phyloP scores from a whole-genome alignment of 2,797 vertebrate species.

The Steatocranus sp. region DNA sequence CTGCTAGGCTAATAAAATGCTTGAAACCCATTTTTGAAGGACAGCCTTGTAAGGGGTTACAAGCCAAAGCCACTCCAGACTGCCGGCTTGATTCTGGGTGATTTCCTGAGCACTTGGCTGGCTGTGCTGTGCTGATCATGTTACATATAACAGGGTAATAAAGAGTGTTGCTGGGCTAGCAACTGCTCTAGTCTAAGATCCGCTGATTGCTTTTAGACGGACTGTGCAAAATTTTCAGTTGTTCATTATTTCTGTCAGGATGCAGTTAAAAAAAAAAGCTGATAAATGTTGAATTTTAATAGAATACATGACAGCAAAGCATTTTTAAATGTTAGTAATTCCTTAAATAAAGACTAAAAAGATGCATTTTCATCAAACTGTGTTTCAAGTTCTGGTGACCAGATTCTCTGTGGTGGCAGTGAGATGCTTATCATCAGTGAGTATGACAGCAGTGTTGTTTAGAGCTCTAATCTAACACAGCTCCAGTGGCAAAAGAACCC shows the following conservation, averaged over 20 bases:
- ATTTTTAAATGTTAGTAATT: not conserved
- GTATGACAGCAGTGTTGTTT: not conserved
- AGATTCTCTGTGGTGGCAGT: not conserved
- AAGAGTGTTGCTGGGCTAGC: slow-evolving; percentile 29
- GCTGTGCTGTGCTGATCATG: slow-evolving; percentile 48
- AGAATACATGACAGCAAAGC: not conserved
- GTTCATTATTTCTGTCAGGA: slow-evolving; percentile 12
- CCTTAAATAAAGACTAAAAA: not conserved
- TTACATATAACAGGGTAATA: slow-evolving; percentile 45
- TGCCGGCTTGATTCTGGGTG: slow-evolving; percentile 19
- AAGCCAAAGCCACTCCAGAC: slow-evolving; percentile 44
- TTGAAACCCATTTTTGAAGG: slow-evolving; percentile 46
- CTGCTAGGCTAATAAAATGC: slow-evolving; percentile 43
- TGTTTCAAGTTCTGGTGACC: not conserved
- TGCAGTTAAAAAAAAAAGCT: not conserved
- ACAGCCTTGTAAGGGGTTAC: slow-evolving; percentile 21
- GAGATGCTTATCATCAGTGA: not conserved
- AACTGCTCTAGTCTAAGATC: slow-evolving; percentile 9
- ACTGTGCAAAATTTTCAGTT: slow-evolving; percentile 16
- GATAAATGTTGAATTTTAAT: not conserved
- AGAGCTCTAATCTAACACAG: not conserved
- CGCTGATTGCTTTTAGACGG: slow-evolving; percentile 20
- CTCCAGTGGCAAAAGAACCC: not conserved
- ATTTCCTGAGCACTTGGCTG: slow-evolving; percentile 50
- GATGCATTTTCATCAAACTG: not conserved